Evolutionary conservation across 2,113 vertebrate species (phyloP).

Genomic region (Heterochromis multidens): DNA sequence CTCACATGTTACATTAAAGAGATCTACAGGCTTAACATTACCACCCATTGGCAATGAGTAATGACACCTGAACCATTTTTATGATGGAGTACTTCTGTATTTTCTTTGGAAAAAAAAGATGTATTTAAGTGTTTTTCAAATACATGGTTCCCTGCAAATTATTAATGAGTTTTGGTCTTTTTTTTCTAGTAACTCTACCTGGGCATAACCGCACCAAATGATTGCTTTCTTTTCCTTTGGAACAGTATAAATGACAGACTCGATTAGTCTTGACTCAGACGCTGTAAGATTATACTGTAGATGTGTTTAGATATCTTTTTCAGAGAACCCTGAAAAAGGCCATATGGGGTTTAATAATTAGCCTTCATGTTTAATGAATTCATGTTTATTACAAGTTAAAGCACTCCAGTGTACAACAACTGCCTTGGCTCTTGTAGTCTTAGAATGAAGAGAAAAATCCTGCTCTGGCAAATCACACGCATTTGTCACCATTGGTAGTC

Average conservation of each 20-base stretch:
- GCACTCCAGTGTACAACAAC: background rate
- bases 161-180: constrained; percentile 48
- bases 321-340: constrained; percentile 21
- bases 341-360: constrained; percentile 8
- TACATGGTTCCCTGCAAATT: constrained; percentile 13
- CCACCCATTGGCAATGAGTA: background rate
- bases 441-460: background rate
- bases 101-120: constrained; percentile 40
- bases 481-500: background rate
- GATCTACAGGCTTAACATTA: constrained; percentile 7
- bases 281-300: constrained; percentile 22
- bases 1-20: constrained; percentile 6
- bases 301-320: constrained; percentile 30
- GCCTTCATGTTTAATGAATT: constrained; percentile 12
- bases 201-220: constrained; percentile 2
- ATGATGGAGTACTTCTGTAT: constrained; percentile 10
- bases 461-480: background rate
- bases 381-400: constrained; percentile 13
- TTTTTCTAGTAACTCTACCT: constrained; percentile 44
- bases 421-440: constrained; percentile 11
- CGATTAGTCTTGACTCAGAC: constrained; percentile 28
- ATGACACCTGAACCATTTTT: constrained; percentile 3
- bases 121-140: constrained; percentile 16
- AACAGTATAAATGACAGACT: constrained; percentile 26
- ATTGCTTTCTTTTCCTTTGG: constrained; percentile 45